phyloP scores from a whole-genome alignment of 2,797 vertebrate species.

The Takifugu rubripes region DNA sequence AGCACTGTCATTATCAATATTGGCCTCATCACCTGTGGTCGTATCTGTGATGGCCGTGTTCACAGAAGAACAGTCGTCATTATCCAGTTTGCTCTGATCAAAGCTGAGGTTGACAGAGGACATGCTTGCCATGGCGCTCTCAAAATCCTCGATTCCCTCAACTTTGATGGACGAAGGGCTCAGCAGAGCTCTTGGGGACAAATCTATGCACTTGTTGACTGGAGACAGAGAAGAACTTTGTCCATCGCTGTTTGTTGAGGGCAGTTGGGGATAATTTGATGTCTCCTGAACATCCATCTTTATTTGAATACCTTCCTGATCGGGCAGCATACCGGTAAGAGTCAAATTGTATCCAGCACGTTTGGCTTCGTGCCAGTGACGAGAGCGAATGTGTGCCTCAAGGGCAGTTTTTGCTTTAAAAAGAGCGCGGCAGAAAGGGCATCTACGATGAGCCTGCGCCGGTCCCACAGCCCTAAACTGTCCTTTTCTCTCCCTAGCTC shows the following conservation, averaged over 20 bases:
- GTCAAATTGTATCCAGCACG: slow-evolving; percentile 95
- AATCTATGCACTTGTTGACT: slow-evolving; percentile 89
- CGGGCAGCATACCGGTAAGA: slow-evolving; percentile 88
- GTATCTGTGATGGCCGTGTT: slow-evolving; percentile 99
- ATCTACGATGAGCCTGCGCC: slow-evolving; percentile 94
- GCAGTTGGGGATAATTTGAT: slow-evolving; percentile 84
- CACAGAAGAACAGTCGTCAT: slow-evolving; percentile 98
- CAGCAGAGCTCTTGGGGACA: slow-evolving; percentile 90
- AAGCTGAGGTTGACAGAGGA: slow-evolving; percentile 93
- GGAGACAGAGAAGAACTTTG: slow-evolving; percentile 95
- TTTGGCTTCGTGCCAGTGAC: slow-evolving; percentile 99
- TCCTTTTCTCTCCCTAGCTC: slow-evolving; percentile 95
- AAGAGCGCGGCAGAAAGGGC: slow-evolving; percentile 96
- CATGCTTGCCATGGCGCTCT: slow-evolving; percentile 85
- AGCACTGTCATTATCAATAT: slow-evolving; percentile 92
- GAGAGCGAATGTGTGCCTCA: slow-evolving; percentile 97
- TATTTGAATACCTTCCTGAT: slow-evolving; percentile 89
- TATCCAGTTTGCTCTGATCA: slow-evolving; percentile 95
- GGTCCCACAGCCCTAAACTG: slow-evolving; percentile 97
- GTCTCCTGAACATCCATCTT: slow-evolving; percentile 92
- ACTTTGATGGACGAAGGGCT: slow-evolving; percentile 98
- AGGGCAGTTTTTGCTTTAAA: slow-evolving; percentile 99
- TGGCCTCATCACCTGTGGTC: slow-evolving; percentile 97
- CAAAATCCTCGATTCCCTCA: slow-evolving; percentile 96
- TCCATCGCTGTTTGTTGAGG: slow-evolving; percentile 82